phyloP scores from a whole-genome alignment of 1,140 invertebrate species.

The Zaprionus gabonicus region DNA sequence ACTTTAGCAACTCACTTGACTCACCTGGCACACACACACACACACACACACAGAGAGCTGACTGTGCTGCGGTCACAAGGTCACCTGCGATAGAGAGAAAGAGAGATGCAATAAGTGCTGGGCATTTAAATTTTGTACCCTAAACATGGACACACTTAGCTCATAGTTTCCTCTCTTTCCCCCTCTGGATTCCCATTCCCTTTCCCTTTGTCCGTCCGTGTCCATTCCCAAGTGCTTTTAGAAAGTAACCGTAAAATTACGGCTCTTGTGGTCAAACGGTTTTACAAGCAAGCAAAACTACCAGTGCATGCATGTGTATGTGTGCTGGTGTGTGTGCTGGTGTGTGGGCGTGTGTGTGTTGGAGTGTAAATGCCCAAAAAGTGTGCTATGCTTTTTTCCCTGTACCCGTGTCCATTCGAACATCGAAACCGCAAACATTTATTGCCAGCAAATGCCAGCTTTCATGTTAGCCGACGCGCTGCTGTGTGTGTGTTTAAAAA shows the following conservation, averaged over 20 bases:
- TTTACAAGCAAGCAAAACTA: constrained; percentile 42
- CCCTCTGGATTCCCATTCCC: background rate
- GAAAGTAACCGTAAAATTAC: constrained; percentile 80
- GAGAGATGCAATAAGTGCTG: constrained; percentile 41
- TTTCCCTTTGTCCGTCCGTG: background rate
- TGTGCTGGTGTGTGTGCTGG: constrained; percentile 4
- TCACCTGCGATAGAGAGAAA: constrained; percentile 19
- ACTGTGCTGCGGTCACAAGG: constrained; percentile 44
- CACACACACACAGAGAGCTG: constrained; percentile 15
- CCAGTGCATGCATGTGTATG: constrained; percentile 4
- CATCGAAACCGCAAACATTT: constrained; percentile 74
- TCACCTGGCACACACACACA: constrained; percentile 35
- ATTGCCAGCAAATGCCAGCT: constrained; percentile 76
- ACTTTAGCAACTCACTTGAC: constrained; percentile 5
- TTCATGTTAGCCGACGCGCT: constrained; percentile 65
- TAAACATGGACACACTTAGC: constrained; percentile 32
- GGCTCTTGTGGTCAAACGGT: constrained; percentile 73
- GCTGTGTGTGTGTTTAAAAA: constrained; percentile 48
- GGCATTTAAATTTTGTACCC: constrained; percentile 42
- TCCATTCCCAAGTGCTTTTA: constrained; percentile 36
- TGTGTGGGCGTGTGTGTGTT: constrained; percentile 46
- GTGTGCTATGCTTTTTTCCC: constrained; percentile 53
- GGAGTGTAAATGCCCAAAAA: constrained; percentile 75
- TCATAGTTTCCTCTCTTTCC: constrained; percentile 10
- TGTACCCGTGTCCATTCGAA: constrained; percentile 49